Evolutionary conservation across 1,140 invertebrate species (phyloP).

Genomic region (honey bee (Apis mellifera)): Amel_HAv3.1 CM009946.2:1344001-1344500

Average conservation of each 20-base stretch:
- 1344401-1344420: no score
- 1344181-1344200: neutral
- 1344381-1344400: no score
- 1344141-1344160: neutral
- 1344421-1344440: no score
- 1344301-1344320: no score
- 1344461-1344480: no score
- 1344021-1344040: neutral
- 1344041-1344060: neutral
- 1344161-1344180: neutral
- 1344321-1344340: no score
- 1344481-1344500: no score
- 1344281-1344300: no score
- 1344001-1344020: neutral
- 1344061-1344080: neutral
- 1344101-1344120: neutral
- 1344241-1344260: neutral
- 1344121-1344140: neutral
- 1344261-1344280: neutral
- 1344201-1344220: neutral
- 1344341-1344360: no score
- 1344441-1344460: no score
- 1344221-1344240: neutral
- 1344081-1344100: neutral
- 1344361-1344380: no score